phyloP scores from a whole-genome alignment of 2,797 vertebrate genomes.

The Fratercula arctica region DNA sequence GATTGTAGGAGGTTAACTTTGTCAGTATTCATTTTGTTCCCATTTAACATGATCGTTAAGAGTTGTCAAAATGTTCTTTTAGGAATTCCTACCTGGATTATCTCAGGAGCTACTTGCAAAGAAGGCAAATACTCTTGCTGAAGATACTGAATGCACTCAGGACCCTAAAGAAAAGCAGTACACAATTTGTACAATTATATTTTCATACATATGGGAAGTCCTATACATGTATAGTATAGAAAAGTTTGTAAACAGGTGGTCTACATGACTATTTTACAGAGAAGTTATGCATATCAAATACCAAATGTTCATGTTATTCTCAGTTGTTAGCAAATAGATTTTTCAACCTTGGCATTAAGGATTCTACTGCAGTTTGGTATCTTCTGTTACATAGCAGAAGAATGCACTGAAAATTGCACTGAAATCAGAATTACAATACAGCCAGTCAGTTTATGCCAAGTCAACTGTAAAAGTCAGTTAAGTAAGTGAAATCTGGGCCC shows the following conservation, averaged over 20 bases:
- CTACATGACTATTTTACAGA: background rate
- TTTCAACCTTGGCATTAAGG: background rate
- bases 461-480: background rate
- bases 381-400: background rate
- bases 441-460: background rate
- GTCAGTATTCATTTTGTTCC: background rate
- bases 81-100: slow-evolving; percentile 87
- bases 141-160: slow-evolving; percentile 93
- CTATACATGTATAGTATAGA: background rate
- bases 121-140: slow-evolving; percentile 97
- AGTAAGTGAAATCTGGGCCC: background rate
- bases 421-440: background rate
- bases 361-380: background rate
- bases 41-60: background rate
- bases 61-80: background rate
- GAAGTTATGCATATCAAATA: background rate
- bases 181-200: background rate
- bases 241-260: background rate
- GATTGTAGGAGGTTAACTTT: background rate
- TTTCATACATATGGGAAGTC: background rate
- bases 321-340: background rate
- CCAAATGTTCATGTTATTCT: background rate
- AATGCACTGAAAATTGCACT: background rate
- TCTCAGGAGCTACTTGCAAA: slow-evolving; percentile 93
- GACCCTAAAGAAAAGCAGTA: slow-evolving; percentile 80